Evolutionary conservation across 2,888 invertebrate genomes (phyloP).

Genomic region (Geophilus truncorum): DNA sequence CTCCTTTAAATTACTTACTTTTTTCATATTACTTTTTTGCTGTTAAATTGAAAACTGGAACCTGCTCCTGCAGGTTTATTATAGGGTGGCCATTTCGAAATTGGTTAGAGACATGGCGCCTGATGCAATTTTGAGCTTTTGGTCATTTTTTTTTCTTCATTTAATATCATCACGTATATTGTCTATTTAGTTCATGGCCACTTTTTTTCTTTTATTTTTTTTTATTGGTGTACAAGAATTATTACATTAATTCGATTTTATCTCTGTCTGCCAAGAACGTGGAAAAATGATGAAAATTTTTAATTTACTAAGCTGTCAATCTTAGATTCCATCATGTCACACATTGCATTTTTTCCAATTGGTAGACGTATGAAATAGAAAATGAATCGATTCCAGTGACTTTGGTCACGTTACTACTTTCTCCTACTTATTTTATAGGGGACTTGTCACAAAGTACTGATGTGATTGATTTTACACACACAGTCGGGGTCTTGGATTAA

Average conservation of each 20-base stretch:
- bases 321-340: slow-evolving; percentile 8
- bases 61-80: neutral
- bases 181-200: slow-evolving; percentile 10
- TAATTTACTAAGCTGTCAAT: slow-evolving; percentile 27
- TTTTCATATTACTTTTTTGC: slow-evolving; percentile 2
- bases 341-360: slow-evolving; percentile 7
- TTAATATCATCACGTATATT: slow-evolving; percentile 6
- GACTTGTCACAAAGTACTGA: neutral
- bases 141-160: neutral
- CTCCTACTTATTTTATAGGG: neutral
- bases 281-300: slow-evolving; percentile 22
- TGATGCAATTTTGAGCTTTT: slow-evolving; percentile 2
- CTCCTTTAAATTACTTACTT: neutral
- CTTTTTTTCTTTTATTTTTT: neutral
- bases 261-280: neutral
- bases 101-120: neutral
- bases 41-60: neutral
- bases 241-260: slow-evolving; percentile 5
- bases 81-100: neutral
- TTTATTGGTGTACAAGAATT: neutral
- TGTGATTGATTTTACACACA: neutral
- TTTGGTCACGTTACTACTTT: neutral
- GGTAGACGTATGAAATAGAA: neutral
- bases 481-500: neutral
- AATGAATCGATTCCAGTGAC: slow-evolving; percentile 1